These are phyloP conservation scores for Altica lythri DNA, from an alignment of 2,888 invertebrate genomes.

Conservation along the genomic window DNA sequence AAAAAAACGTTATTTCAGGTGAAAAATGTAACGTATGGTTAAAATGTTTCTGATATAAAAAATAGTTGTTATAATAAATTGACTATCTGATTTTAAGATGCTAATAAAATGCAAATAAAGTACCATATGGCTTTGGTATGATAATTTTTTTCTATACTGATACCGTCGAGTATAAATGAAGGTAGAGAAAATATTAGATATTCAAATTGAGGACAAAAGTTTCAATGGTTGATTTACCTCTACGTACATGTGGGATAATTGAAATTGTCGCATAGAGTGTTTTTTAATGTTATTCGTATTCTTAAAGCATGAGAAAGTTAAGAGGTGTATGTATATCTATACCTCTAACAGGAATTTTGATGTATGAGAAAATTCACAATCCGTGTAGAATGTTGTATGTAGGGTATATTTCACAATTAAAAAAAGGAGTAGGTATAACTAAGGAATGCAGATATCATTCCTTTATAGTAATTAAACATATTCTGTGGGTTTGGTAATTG, in stretches of 20 bases:
- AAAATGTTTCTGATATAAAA: too few species aligned
- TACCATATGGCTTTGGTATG: too few species aligned
- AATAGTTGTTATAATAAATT: too few species aligned
- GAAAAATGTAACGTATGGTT: too few species aligned
- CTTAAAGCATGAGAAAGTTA: constrained; percentile 25
- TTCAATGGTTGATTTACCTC: constrained; percentile 25
- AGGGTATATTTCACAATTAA: constrained; percentile 1
- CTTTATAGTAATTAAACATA: too few species aligned
- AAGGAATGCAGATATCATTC: constrained; percentile 11
- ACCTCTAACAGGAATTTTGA: constrained; percentile 7
- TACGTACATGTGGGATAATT: constrained; percentile 25
- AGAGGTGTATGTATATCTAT: constrained; percentile 7
- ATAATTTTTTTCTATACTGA: too few species aligned
- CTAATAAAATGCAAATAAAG: too few species aligned
- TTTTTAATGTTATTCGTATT: constrained; percentile 23
- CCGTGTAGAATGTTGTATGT: constrained; percentile 6
- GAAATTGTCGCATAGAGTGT: constrained; percentile 22
- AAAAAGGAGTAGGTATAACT: constrained; percentile 10
- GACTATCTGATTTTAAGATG: too few species aligned
- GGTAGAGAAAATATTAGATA: constrained; percentile 6
- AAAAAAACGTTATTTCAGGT: too few species aligned
- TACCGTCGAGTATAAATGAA: too few species aligned
- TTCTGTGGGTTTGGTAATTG: too few species aligned
- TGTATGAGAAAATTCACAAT: constrained; percentile 10
- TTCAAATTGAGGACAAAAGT: constrained; percentile 25